These are phyloP conservation scores for Mystacornis crossleyi DNA, from an alignment of 2,113 vertebrate species.

Conservation along the genomic window DNA sequence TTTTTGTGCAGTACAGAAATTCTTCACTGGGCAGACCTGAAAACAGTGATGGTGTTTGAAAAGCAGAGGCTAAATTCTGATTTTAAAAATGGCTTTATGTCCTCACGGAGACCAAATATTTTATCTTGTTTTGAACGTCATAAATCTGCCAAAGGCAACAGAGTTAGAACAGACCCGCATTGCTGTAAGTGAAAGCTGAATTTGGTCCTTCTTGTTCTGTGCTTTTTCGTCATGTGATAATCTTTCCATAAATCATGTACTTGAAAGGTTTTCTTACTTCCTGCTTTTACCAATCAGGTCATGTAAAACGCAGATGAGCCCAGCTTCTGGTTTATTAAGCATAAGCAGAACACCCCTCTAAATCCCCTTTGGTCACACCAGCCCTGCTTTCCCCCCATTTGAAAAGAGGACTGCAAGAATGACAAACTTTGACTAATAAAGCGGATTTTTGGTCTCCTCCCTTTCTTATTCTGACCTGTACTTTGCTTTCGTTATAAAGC, in stretches of 20 bases:
- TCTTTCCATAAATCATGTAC: constrained; percentile 58
- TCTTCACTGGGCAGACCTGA: neutral
- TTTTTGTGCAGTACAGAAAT: neutral
- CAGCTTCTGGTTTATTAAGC: neutral
- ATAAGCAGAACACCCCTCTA: neutral
- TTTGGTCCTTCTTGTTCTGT: constrained; percentile 17
- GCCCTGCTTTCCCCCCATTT: neutral
- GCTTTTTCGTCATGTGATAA: constrained; percentile 52
- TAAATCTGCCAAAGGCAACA: neutral
- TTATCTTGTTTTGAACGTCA: neutral
- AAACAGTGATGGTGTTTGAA: neutral
- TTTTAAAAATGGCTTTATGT: neutral
- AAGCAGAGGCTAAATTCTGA: neutral
- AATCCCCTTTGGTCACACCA: neutral
- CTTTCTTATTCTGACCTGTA: constrained; percentile 69
- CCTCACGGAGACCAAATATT: neutral
- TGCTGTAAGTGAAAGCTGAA: neutral
- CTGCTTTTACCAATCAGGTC: constrained; percentile 70
- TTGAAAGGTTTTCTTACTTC: constrained; percentile 72
- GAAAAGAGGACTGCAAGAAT: neutral
- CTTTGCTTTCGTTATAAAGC: constrained; percentile 75
- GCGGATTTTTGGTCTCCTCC: constrained; percentile 30
- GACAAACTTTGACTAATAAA: neutral
- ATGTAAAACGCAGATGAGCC: constrained; percentile 58
- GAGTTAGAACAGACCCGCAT: neutral